Evolutionary conservation across 2,113 vertebrate genomes (phyloP), one percentile per base, ranked within the genome.

Genomic region (Lampris megalopsis): DNA sequence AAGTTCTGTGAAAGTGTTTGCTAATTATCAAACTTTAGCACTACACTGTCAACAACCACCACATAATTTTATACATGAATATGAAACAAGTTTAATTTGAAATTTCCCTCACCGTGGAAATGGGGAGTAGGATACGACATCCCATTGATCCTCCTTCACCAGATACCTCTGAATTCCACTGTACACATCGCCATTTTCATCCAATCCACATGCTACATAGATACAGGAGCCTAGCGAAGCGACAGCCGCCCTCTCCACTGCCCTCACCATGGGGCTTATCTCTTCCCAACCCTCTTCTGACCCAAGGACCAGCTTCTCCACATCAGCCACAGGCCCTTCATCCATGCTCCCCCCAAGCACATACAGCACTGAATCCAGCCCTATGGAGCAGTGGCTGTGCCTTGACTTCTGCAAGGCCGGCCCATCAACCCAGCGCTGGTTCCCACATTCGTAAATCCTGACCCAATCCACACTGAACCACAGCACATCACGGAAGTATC

Each of bases 381-480:
- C 95, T 0, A 91, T 81, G 0, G 96, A 96, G 70, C 96, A 96
- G 69, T 97, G 96, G 80, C 94, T 96, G 49, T 95, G 93, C 62
- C 96, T 93, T 79, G 96, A 96, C 56, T 92, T 93, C 86, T 92
- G 93, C 92, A 97, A 88, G 10, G 94, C 86, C 0, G 97, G 96
- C 0, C 95, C 96, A 1, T 96, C 95, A 68, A 92, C 80, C 97
- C 97, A 97, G 52, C 81, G 91, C 40, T 95, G 86, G 42, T 91
- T 93, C 65, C 86, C 73, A 86, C 93, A 94, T 7, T 93, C 94
- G 60, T 95, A 97, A 61, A 95, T 90, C 5, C 91, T 88, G 67
- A 97, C 96, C 96, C 96, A 96, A 70, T 96, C 96, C 91, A 96
- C 95, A 0, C 92, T 95, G 75, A 95, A 96, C 97, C 97, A 97